Conservation (phyloP, 1,140 invertebrate species). For the Neoseiulus cucumeris region DNA sequence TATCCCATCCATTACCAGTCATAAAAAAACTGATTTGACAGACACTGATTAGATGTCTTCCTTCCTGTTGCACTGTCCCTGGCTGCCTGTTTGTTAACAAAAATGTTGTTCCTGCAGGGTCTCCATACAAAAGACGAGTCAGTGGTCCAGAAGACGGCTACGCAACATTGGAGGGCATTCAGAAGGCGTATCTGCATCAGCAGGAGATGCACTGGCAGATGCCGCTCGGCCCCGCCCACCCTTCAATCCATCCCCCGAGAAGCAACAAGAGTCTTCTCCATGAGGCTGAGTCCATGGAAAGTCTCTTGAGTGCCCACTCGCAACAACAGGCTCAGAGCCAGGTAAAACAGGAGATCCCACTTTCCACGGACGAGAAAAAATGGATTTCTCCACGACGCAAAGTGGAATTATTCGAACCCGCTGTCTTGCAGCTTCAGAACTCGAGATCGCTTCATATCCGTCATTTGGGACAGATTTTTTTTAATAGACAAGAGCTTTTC, state of each 20-base stretch:
- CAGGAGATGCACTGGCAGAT: conserved; percentile 1
- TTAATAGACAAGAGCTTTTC: too few relatives aligned
- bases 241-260: not conserved
- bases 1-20: too few relatives aligned
- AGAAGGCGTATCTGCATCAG: conserved; percentile 9
- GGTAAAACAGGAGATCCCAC: too few relatives aligned
- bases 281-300: conserved; percentile 10
- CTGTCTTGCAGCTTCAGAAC: too few relatives aligned
- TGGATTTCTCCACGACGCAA: too few relatives aligned
- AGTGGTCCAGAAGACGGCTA: not conserved
- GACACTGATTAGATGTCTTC: too few relatives aligned
- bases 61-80: not conserved
- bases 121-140: not conserved
- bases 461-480: too few relatives aligned
- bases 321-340: not conserved
- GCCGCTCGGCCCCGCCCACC: not conserved
- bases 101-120: not conserved
- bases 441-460: too few relatives aligned
- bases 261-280: conserved; percentile 9
- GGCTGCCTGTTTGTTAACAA: not conserved
- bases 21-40: too few relatives aligned
- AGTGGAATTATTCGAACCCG: too few relatives aligned
- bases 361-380: too few relatives aligned
- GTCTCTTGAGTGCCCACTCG: conserved; percentile 10
- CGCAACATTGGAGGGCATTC: conserved; percentile 7